Evolutionary conservation across 2,797 vertebrate species (phyloP).

Genomic region (Sebastes goodei): DNA sequence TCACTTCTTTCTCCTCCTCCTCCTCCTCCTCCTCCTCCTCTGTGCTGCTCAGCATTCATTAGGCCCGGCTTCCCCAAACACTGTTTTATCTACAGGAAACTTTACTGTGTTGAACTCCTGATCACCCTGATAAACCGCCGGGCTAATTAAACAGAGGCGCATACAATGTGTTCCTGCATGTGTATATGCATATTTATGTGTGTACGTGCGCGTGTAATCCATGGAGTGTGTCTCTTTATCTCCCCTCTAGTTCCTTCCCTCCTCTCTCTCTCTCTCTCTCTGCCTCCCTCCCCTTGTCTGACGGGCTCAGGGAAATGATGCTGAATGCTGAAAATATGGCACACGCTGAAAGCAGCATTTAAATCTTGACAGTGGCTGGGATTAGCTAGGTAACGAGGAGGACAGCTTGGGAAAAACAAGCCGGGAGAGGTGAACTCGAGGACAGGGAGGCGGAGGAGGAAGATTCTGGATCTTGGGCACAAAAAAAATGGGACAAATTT

Average conservation of each 20-base stretch:
- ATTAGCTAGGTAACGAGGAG: slow-evolving; percentile 82
- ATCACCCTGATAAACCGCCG: slow-evolving; percentile 80
- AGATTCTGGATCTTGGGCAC: slow-evolving; percentile 44
- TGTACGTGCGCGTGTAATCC: slow-evolving; percentile 70
- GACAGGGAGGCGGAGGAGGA: slow-evolving; percentile 74
- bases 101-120: slow-evolving; percentile 77
- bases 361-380: slow-evolving; percentile 83
- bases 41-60: slow-evolving; percentile 70
- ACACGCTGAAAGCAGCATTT: slow-evolving; percentile 79
- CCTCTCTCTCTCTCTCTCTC: neutral
- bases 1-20: slow-evolving; percentile 28
- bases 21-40: slow-evolving; percentile 17
- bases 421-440: slow-evolving; percentile 79
- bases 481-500: slow-evolving; percentile 67
- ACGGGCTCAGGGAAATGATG: slow-evolving; percentile 78
- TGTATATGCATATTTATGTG: slow-evolving; percentile 70
- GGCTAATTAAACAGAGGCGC: slow-evolving; percentile 82
- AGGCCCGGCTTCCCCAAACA: slow-evolving; percentile 64
- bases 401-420: slow-evolving; percentile 77
- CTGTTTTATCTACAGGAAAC: slow-evolving; percentile 80
- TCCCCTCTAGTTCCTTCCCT: slow-evolving; percentile 50
- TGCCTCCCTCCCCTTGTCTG: slow-evolving; percentile 68
- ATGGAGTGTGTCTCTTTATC: slow-evolving; percentile 77
- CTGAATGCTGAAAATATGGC: slow-evolving; percentile 78
- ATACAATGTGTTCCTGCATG: slow-evolving; percentile 67